These are phyloP conservation scores for Ectemnius lituratus DNA, from an alignment of 2,888 invertebrate species.

Conservation along the genomic window DNA sequence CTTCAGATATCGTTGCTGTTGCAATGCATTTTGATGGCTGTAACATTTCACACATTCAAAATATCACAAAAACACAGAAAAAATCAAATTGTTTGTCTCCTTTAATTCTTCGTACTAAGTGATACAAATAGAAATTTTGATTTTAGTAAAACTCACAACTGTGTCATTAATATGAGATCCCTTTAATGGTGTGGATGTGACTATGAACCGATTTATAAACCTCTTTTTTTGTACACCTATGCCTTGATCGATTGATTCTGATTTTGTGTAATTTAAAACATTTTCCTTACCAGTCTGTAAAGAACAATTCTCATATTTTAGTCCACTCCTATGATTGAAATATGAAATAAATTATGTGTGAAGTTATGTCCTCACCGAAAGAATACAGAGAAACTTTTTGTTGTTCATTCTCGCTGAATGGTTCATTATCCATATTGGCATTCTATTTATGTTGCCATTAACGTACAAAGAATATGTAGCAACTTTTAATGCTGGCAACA, in stretches of 20 bases:
- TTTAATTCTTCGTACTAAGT: too few relatives aligned
- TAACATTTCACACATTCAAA: slow-evolving; percentile 23
- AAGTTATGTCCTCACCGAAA: too few relatives aligned
- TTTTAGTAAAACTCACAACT: slow-evolving; percentile 59
- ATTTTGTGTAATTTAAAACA: slow-evolving; percentile 75
- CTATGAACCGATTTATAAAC: slow-evolving; percentile 75
- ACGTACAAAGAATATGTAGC: too few relatives aligned
- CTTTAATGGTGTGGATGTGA: slow-evolving; percentile 74
- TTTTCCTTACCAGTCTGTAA: slow-evolving; percentile 75
- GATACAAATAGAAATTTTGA: too few relatives aligned
- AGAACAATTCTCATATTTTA: slow-evolving; percentile 35
- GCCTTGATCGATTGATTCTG: slow-evolving; percentile 71
- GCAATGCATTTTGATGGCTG: slow-evolving; percentile 66
- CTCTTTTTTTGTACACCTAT: slow-evolving; percentile 73
- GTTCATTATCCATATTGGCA: too few relatives aligned
- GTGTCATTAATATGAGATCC: slow-evolving; percentile 69
- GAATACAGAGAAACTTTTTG: too few relatives aligned
- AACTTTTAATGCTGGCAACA: too few relatives aligned
- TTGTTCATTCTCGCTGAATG: too few relatives aligned
- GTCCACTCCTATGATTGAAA: too few relatives aligned
- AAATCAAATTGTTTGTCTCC: too few relatives aligned
- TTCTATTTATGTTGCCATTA: too few relatives aligned
- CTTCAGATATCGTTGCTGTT: slow-evolving; percentile 69
- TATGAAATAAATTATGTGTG: too few relatives aligned
- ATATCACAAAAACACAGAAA: background rate